Conservation (phyloP, 2,797 vertebrate species). For the Poliocrania exsul region DNA sequence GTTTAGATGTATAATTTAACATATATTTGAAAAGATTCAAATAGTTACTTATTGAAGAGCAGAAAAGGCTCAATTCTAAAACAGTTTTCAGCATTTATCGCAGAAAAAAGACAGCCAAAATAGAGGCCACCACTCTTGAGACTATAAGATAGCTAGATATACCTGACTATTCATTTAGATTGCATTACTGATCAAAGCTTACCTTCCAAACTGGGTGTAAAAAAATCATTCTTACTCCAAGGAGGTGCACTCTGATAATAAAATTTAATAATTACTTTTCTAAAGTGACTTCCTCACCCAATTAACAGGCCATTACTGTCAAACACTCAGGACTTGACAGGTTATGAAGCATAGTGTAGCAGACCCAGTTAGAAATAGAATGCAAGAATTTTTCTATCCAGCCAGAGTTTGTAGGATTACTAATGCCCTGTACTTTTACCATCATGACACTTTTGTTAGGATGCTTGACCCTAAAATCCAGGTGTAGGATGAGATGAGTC, state of each 20-base stretch:
- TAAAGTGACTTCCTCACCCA: not conserved
- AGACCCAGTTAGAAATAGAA: not conserved
- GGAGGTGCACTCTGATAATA: constrained; percentile 7
- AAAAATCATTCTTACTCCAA: not conserved
- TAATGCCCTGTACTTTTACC: not conserved
- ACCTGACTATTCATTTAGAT: constrained; percentile 56
- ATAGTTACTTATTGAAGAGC: not conserved
- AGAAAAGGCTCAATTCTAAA: not conserved
- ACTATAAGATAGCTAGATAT: not conserved
- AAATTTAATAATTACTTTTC: constrained; percentile 54
- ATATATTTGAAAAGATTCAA: not conserved
- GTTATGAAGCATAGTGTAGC: not conserved
- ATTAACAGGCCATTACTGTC: constrained; percentile 15
- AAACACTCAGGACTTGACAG: not conserved
- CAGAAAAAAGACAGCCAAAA: constrained; percentile 30
- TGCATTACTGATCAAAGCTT: constrained; percentile 47
- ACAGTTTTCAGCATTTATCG: not conserved
- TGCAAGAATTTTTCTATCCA: not conserved
- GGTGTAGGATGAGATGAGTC: not conserved
- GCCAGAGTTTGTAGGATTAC: not conserved
- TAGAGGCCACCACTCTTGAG: constrained; percentile 31
- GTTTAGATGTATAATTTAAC: constrained; percentile 18
- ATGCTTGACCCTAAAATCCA: not conserved
- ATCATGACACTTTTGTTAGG: rapidly evolving
- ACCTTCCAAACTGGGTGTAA: not conserved